Base-by-base conservation (phyloP, 2,113 vertebrate genomes). In the Peucedramus taeniatus region DNA sequence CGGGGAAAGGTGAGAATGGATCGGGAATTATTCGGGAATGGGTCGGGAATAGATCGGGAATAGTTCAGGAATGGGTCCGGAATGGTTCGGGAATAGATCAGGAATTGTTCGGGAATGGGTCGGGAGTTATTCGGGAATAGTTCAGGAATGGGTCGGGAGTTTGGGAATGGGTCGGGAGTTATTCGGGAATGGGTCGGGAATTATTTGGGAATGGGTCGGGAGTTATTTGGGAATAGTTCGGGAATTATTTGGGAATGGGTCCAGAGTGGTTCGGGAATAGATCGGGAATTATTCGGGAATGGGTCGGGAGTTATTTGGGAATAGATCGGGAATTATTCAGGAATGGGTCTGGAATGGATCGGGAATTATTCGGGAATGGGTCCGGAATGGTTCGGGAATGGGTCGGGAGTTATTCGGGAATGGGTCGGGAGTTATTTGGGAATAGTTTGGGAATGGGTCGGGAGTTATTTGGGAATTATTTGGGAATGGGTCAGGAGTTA, bases 11-110 rank as follows among this genome's bases (percentile, higher is more conserved):
- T 0, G 56, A 44, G 56, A 64, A 40, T 1, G 66, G 22, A 0
- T 10, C 17, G 4, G 49, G 66, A 39, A 23, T 4, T 12, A 6
- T 2, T 3, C 11, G 28, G 61, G 39, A 39, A 10, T 10, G 39
- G 28, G 9, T 3, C 10, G 20, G 30, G 40, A 16, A 33, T 33
- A 10, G 14, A 1, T 3, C 27, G 8, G 71, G 54, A 65, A 57
- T 40, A 18, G 47, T 39, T 28, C 11, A 14, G 40, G 44, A 27
- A 27, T 10, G 8, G 31, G 1, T 10, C 2, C 6, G 64, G 42
- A 19, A 26, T 4, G 5, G 16, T 1, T 26, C 4, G 8, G 47
- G 28, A 35, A 20, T 6, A 3, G 65, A 0, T 7, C 17, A 5
- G 20, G 39, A 30, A 15, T 5, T 11, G 6, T 1, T 3, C 11